Evolutionary conservation across 2,797 vertebrate genomes (phyloP).

Genomic region (Salarias fasciatus): DNA sequence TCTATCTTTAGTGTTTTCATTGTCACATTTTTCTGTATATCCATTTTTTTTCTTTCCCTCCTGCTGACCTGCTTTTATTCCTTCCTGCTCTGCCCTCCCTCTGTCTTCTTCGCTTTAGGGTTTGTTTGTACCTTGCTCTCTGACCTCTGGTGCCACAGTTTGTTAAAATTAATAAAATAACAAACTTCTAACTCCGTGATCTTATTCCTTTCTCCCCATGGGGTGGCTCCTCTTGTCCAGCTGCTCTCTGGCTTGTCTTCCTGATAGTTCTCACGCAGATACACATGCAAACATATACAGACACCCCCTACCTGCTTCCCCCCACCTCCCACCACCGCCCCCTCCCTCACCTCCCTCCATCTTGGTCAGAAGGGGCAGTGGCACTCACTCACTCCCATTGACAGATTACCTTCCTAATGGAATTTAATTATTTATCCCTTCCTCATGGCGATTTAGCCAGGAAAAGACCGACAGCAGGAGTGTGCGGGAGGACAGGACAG

Average conservation of each 20-base stretch:
- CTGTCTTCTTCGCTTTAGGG: constrained; percentile 37
- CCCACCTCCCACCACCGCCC: constrained; percentile 11
- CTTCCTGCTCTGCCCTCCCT: constrained; percentile 38
- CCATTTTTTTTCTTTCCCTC: not conserved
- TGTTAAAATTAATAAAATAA: constrained; percentile 42
- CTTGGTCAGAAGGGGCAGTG: constrained; percentile 63
- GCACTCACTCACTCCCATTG: constrained; percentile 82
- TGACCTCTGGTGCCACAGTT: constrained; percentile 47
- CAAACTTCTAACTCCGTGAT: constrained; percentile 14
- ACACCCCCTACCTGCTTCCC: constrained; percentile 27
- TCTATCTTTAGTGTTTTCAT: constrained; percentile 33
- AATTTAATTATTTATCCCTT: constrained; percentile 89
- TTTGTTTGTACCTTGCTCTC: constrained; percentile 17
- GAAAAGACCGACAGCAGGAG: constrained; percentile 78
- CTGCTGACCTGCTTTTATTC: constrained; percentile 2
- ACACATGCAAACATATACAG: not conserved
- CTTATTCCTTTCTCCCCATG: constrained; percentile 19
- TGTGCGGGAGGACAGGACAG: constrained; percentile 55
- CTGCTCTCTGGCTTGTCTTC: constrained; percentile 12
- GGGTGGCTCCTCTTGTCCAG: constrained; percentile 48
- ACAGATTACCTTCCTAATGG: constrained; percentile 88
- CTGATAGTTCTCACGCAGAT: no score
- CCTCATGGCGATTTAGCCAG: constrained; percentile 81
- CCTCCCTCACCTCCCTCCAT: constrained; percentile 31
- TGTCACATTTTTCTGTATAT: constrained; percentile 42